These are phyloP conservation scores for Ormyrus nitidulus DNA, from an alignment of 2,888 invertebrate species.

Conservation along the genomic window DNA sequence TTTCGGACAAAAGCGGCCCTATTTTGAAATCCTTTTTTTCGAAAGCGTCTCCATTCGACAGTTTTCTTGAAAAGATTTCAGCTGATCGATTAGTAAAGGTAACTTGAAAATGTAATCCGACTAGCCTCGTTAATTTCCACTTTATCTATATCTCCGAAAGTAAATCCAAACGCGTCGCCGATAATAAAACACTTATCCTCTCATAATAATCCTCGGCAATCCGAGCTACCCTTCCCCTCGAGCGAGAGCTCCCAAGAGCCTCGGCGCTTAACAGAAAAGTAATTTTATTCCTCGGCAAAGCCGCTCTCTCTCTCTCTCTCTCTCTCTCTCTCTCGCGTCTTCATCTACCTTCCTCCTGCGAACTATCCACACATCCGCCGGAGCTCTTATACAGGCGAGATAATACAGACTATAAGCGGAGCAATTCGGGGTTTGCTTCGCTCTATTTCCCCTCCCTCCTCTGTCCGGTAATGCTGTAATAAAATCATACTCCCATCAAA, in stretches of 20 bases:
- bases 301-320: too few species aligned
- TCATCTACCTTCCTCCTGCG: conserved; percentile 53
- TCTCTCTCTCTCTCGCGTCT: conserved; percentile 24
- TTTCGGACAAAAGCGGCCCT: too few species aligned
- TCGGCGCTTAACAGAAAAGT: conserved; percentile 38
- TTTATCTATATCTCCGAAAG: too few species aligned
- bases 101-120: too few species aligned
- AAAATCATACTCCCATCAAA: conserved; percentile 76
- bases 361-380: conserved; percentile 50
- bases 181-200: conserved; percentile 43
- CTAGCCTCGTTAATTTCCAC: too few species aligned
- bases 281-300: conserved; percentile 44
- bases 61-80: too few species aligned
- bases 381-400: conserved; percentile 67
- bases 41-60: too few species aligned
- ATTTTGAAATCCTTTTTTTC: too few species aligned
- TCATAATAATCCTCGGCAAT: conserved; percentile 32
- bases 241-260: neutral
- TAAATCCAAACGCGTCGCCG: neutral
- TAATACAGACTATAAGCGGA: conserved; percentile 74
- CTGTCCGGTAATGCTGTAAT: conserved; percentile 73
- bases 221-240: conserved; percentile 22
- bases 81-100: too few species aligned
- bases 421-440: conserved; percentile 73
- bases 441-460: conserved; percentile 49